phyloP scores from a whole-genome alignment of 2,797 vertebrate species.

The Paratrypauchen microcephalus region DNA sequence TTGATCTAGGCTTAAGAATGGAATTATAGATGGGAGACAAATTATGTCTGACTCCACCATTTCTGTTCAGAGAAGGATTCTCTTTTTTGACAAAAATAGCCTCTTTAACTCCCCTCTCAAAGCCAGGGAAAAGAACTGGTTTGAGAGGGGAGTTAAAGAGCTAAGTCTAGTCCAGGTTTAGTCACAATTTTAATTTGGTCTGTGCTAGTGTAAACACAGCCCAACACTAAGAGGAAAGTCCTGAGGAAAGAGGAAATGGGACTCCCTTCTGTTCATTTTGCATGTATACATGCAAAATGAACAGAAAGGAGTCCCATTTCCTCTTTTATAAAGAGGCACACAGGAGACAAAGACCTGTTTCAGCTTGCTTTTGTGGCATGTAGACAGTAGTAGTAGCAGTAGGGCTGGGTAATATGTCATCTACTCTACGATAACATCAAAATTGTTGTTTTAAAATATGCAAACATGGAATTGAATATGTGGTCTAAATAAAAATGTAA shows the following conservation, averaged over 20 bases:
- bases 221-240: conserved; percentile 20
- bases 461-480: too few relatives aligned
- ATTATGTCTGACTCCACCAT: too few relatives aligned
- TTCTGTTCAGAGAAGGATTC: too few relatives aligned
- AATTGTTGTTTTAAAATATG: neutral
- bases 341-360: conserved; percentile 45
- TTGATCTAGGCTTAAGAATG: too few relatives aligned
- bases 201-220: neutral
- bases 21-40: too few relatives aligned
- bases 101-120: too few relatives aligned
- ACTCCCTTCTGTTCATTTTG: too few relatives aligned
- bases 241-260: too few relatives aligned
- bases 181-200: neutral
- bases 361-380: conserved; percentile 51
- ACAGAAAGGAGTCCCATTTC: conserved; percentile 56
- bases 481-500: too few relatives aligned
- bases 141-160: too few relatives aligned
- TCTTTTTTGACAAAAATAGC: too few relatives aligned
- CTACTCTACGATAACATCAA: neutral
- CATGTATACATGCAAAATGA: conserved; percentile 48
- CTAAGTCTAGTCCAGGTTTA: neutral
- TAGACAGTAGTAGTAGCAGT: neutral
- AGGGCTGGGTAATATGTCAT: neutral
- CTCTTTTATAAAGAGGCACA: conserved; percentile 27
- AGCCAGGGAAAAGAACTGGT: too few relatives aligned